Evolutionary conservation across 2,888 invertebrate genomes (phyloP).

Genomic region (Eumacrocentrus americanus): DNA sequence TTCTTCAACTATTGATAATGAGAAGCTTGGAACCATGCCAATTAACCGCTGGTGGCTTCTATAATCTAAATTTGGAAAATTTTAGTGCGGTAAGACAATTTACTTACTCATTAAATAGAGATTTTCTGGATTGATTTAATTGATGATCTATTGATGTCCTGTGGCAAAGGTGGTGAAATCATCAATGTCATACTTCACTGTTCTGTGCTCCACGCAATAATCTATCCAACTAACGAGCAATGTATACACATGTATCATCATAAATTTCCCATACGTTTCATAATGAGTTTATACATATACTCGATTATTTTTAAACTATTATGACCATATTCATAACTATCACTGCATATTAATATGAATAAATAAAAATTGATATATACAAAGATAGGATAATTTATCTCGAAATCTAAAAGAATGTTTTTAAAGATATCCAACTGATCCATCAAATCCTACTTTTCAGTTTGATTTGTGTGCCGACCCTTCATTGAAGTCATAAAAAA

Average conservation of each 20-base stretch:
- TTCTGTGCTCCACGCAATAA: constrained; percentile 42
- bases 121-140: too few relatives aligned
- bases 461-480: too few relatives aligned
- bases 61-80: constrained; percentile 42
- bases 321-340: background rate
- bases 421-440: too few relatives aligned
- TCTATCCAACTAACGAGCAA: background rate
- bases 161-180: constrained; percentile 42
- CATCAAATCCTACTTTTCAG: background rate
- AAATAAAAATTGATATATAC: too few relatives aligned
- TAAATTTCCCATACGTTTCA: background rate
- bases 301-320: background rate
- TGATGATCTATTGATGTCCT: background rate
- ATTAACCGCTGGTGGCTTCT: constrained; percentile 45
- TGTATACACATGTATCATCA: background rate
- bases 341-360: too few relatives aligned
- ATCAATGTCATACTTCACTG: constrained; percentile 46
- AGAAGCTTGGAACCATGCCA: constrained; percentile 39
- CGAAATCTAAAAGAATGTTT: background rate
- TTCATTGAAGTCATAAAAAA: background rate
- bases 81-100: constrained; percentile 43
- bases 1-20: constrained; percentile 40
- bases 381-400: background rate
- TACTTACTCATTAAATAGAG: too few relatives aligned
- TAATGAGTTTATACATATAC: background rate